phyloP scores from a whole-genome alignment of 2,888 invertebrate species.

The Epirrita christyi region DNA sequence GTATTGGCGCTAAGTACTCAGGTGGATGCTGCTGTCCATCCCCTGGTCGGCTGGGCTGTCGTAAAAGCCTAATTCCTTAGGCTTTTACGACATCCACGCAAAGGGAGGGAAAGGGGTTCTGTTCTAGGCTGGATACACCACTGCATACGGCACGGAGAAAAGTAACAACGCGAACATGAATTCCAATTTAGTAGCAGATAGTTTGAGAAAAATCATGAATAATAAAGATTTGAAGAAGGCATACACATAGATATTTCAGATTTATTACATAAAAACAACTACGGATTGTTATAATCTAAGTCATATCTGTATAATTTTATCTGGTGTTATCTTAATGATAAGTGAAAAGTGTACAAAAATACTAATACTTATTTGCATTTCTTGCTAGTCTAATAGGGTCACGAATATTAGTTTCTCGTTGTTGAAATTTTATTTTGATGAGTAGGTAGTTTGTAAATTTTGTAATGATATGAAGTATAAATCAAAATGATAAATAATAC shows the following conservation, averaged over 20 bases:
- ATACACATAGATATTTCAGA: constrained; percentile 7
- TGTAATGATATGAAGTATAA: constrained; percentile 27
- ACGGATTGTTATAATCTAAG: constrained; percentile 76
- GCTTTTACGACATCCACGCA: too few species aligned
- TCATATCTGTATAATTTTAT: constrained; percentile 81
- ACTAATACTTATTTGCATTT: constrained; percentile 80
- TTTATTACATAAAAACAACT: constrained; percentile 45
- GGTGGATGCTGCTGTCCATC: too few species aligned
- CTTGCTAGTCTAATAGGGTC: constrained; percentile 82
- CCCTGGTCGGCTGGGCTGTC: too few species aligned
- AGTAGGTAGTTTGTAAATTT: constrained; percentile 51
- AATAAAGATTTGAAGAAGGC: neutral
- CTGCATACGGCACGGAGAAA: too few species aligned
- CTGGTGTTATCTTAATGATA: constrained; percentile 82
- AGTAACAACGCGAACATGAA: too few species aligned
- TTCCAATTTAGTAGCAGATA: neutral
- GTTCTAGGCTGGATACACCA: too few species aligned
- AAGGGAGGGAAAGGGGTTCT: too few species aligned
- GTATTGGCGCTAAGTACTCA: too few species aligned
- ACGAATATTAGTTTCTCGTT: constrained; percentile 58
- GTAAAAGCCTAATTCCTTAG: too few species aligned
- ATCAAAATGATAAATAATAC: constrained; percentile 52
- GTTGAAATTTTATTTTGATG: constrained; percentile 54
- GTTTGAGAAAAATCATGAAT: constrained; percentile 3
- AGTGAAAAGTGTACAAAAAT: constrained; percentile 81